Percentiles rank a stretch among this genome's conserved stretches.
These are phyloP conservation scores for Notodonta dromedarius DNA, from an alignment of 2,888 invertebrate genomes.

Conservation along the genomic window DNA sequence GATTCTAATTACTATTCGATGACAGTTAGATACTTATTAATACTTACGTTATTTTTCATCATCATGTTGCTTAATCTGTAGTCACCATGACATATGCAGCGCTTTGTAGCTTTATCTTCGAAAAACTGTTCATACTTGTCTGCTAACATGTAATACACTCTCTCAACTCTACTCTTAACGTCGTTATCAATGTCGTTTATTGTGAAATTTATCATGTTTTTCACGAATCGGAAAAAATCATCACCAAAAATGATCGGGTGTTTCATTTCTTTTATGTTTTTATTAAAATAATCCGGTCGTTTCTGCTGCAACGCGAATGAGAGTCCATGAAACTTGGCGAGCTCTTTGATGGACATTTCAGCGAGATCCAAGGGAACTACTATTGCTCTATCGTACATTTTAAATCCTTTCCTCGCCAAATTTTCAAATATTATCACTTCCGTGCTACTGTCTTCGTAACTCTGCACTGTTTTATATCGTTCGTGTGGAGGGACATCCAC, in stretches of 20 bases:
- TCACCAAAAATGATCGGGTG: conserved; percentile 26
- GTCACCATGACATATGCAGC: conserved; percentile 53
- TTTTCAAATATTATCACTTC: no score
- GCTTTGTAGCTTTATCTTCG: conserved; percentile 19
- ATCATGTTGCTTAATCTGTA: conserved; percentile 49
- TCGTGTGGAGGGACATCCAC: no score
- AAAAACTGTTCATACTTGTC: conserved; percentile 34
- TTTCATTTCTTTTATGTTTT: conserved; percentile 35
- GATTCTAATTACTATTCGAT: neutral
- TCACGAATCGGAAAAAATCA: conserved; percentile 35
- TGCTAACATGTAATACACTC: conserved; percentile 25
- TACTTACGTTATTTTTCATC: conserved; percentile 41
- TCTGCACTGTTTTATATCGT: no score
- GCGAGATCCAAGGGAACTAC: no score
- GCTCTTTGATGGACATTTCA: no score
- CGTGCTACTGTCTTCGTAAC: no score
- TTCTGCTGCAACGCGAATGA: conserved; percentile 50
- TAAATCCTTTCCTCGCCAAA: no score
- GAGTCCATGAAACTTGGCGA: conserved; percentile 50
- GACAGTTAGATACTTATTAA: neutral
- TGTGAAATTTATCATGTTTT: conserved; percentile 33
- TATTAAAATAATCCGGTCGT: conserved; percentile 46
- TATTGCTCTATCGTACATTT: no score
- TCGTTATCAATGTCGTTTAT: conserved; percentile 38
- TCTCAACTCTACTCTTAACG: conserved; percentile 29